A percentile compares a stretch with the other conserved stretches of the same genome.
Conservation (phyloP, 2,113 vertebrate genomes). For the Datnioides undecimradiatus region DNA sequence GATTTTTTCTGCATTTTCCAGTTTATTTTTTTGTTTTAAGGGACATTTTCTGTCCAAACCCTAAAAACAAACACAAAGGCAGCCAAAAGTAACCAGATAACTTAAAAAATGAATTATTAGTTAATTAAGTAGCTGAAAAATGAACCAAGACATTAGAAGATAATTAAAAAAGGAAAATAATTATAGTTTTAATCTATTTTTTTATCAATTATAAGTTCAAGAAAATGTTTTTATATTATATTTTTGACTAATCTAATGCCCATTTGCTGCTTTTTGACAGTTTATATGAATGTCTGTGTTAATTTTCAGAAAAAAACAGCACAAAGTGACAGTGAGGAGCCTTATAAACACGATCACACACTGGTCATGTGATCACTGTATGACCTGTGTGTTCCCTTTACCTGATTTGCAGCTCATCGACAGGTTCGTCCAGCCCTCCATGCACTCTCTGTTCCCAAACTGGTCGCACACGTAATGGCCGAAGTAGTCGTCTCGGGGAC, state of each 20-base stretch:
- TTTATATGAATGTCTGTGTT: too few relatives aligned
- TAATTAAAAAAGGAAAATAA: too few relatives aligned
- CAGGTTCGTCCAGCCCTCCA: constrained; percentile 92
- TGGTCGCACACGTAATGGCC: constrained; percentile 95
- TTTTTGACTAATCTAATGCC: neutral
- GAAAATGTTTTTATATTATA: too few relatives aligned
- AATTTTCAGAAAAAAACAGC: too few relatives aligned
- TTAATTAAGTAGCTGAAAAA: too few relatives aligned
- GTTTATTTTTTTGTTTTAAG: too few relatives aligned
- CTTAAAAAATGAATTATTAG: too few relatives aligned
- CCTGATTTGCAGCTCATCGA: constrained; percentile 86
- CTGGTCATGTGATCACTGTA: neutral
- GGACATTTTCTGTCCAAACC: too few relatives aligned
- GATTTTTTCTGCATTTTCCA: too few relatives aligned
- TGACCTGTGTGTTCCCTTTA: constrained; percentile 59
- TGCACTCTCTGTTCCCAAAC: constrained; percentile 91
- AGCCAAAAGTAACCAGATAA: too few relatives aligned
- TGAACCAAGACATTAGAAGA: too few relatives aligned
- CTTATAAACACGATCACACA: neutral
- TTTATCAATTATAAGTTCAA: neutral
- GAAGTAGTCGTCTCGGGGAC: constrained; percentile 92
- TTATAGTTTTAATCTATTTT: neutral
- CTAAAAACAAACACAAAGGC: too few relatives aligned
- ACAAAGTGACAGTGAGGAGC: neutral
- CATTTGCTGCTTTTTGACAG: neutral